These are phyloP conservation scores for Podilymbus podiceps DNA, from an alignment of 2,113 vertebrate species.

Conservation along the genomic window DNA sequence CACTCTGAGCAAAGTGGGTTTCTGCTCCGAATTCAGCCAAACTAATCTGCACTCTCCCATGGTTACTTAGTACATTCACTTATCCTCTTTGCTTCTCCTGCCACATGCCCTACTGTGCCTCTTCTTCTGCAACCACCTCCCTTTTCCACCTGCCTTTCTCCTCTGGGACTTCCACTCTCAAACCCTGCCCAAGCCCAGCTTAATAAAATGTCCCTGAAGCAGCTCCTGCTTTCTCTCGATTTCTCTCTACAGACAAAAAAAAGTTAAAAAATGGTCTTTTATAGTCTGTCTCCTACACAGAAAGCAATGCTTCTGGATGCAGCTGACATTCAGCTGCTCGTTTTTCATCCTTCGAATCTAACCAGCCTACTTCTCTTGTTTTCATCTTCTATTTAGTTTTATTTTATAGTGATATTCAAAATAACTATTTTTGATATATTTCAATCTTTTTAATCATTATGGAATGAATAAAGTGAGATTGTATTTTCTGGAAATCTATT, in stretches of 20 bases:
- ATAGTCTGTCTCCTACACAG: not conserved
- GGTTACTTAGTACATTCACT: not conserved
- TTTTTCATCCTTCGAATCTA: not conserved
- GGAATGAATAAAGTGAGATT: not conserved
- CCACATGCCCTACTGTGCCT: fast-evolving
- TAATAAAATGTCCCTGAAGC: not conserved
- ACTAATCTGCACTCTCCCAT: no score
- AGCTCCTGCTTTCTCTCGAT: not conserved
- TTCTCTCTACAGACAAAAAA: not conserved
- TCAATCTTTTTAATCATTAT: not conserved
- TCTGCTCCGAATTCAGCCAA: not conserved
- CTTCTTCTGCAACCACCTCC: not conserved
- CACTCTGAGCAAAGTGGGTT: not conserved
- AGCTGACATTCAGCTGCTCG: not conserved
- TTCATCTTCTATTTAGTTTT: not conserved
- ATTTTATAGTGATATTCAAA: not conserved
- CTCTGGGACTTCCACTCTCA: not conserved
- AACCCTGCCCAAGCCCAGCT: not conserved
- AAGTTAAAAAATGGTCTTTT: fast-evolving
- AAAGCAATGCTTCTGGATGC: not conserved
- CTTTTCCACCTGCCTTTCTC: not conserved
- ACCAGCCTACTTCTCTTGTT: not conserved
- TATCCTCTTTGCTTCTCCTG: not conserved
- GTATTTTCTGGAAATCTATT: not conserved
- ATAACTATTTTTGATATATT: not conserved